phyloP scores from a whole-genome alignment of 2,797 vertebrate species.

The Echiichthys vipera region DNA sequence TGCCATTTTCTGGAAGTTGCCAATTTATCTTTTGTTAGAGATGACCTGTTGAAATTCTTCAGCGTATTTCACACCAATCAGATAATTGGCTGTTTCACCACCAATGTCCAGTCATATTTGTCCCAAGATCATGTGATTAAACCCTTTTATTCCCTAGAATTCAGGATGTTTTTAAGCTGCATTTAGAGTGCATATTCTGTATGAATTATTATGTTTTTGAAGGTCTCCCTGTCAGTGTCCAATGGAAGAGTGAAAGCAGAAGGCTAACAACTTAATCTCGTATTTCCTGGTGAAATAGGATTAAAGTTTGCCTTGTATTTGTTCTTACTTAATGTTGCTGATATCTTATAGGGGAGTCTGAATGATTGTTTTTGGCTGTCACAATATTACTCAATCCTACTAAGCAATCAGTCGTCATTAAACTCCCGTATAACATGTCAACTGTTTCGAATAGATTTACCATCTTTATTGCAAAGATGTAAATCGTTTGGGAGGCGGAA shows the following conservation, averaged over 20 bases:
- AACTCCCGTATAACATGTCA: conserved; percentile 76
- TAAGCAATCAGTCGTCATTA: conserved; percentile 38
- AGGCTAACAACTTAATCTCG: conserved; percentile 78
- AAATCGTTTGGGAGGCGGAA: conserved; percentile 64
- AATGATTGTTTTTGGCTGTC: conserved; percentile 34
- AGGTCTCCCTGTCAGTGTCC: conserved; percentile 72
- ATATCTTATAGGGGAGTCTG: conserved; percentile 77
- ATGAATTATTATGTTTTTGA: conserved; percentile 32
- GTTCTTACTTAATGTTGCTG: conserved; percentile 44
- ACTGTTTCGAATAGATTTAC: conserved; percentile 58
- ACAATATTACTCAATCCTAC: neutral
- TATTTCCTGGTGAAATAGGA: conserved; percentile 84
- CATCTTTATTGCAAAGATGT: conserved; percentile 72
- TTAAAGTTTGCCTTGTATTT: conserved; percentile 80
- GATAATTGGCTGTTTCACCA: neutral
- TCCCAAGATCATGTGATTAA: neutral
- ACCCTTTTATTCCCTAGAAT: conserved; percentile 1
- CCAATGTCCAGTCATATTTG: neutral
- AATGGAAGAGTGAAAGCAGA: conserved; percentile 88
- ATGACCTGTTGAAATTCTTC: neutral
- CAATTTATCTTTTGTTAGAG: conserved; percentile 23
- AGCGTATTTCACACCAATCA: neutral
- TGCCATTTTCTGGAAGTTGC: conserved; percentile 32
- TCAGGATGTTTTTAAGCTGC: conserved; percentile 19
- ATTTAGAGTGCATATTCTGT: conserved; percentile 35